Conservation (phyloP, 2,888 invertebrate genomes). For the Hoplodrina ambigua region DNA sequence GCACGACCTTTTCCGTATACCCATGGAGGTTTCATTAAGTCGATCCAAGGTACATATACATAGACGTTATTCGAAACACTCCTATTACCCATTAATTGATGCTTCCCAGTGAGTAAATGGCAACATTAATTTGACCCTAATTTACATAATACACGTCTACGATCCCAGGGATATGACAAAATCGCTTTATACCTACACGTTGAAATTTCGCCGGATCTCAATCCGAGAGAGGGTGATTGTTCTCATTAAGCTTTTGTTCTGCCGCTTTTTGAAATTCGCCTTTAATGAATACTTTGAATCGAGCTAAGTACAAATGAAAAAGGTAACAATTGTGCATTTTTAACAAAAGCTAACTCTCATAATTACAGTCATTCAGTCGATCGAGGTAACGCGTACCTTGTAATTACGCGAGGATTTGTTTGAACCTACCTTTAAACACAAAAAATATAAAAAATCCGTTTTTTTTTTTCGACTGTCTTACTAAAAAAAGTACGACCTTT, state of each 20-base stretch:
- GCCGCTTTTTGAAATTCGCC: constrained; percentile 54
- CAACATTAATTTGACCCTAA: constrained; percentile 58
- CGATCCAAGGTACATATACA: constrained; percentile 7
- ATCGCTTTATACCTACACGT: constrained; percentile 42
- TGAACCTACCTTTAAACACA: constrained; percentile 2
- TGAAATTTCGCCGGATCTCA: constrained; percentile 39
- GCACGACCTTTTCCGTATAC: background rate
- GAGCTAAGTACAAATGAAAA: constrained; percentile 50
- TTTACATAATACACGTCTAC: constrained; percentile 55
- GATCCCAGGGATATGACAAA: constrained; percentile 45
- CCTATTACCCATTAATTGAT: constrained; percentile 43
- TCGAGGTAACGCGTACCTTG: constrained; percentile 28
- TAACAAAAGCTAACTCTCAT: constrained; percentile 48
- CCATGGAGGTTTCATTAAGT: background rate
- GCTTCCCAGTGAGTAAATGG: constrained; percentile 35
- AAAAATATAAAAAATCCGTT: background rate
- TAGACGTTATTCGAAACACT: constrained; percentile 23
- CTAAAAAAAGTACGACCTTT: constrained; percentile 21
- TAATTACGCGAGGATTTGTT: constrained; percentile 34
- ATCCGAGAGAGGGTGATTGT: constrained; percentile 47
- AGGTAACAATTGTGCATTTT: constrained; percentile 48
- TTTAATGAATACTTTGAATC: constrained; percentile 59
- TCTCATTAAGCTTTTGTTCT: constrained; percentile 58
- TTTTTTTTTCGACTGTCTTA: constrained; percentile 2
- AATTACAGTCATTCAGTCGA: constrained; percentile 48